Base-by-base conservation (phyloP, 2,797 vertebrate genomes). In the Momotus momota region DNA sequence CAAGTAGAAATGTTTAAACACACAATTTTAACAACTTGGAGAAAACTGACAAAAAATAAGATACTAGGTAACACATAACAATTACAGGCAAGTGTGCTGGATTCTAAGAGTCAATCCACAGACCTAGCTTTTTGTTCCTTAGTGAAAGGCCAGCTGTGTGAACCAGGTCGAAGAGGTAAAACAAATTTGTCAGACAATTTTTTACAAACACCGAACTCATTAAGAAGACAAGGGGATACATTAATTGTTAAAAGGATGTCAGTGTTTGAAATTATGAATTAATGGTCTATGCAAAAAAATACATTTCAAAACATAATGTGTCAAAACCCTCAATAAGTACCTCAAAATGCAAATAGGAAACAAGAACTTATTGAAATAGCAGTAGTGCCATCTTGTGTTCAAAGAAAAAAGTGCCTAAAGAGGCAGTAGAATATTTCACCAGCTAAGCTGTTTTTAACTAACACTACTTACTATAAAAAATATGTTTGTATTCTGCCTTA, bases 371-470 rank as follows among this genome's bases (percentile, higher is more conserved):
- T 87, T 92, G 54, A 71, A 85, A 67, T 17, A 70, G 65, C 88
- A 90, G 61, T 46, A 81, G 84, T 75, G 95, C 94, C 94, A 96
- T 33, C 95, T 97, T 83, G 93, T 78, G 95, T 74, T 95, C 64
- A 69, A 52, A 85, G 13, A 67, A 84, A 57, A 31, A 93, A 88
- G 9, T 51, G 64, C 12, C 21, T 67, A 5, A 70, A 46, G 3
- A 15, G 17, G 22, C 25, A 79, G 1, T 31, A 48, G 46, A 79
- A 3, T 49, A 89, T 77, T 9, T 49, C 25, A 35, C 7, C 35
- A 84, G 46, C 26, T 52, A 70, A 73, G 15, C 4, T 1, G 2
- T 19, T 86, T 95, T 73, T 9, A 86, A 52, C 19, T 27, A 83
- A 57, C 3, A 27, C 43, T 43, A 45, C 7, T 69, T 57, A 31